Evolutionary conservation across 2,797 vertebrate species (phyloP), one percentile per base, ranked within the genome.

Genomic region (Gadopsis marmoratus): DNA sequence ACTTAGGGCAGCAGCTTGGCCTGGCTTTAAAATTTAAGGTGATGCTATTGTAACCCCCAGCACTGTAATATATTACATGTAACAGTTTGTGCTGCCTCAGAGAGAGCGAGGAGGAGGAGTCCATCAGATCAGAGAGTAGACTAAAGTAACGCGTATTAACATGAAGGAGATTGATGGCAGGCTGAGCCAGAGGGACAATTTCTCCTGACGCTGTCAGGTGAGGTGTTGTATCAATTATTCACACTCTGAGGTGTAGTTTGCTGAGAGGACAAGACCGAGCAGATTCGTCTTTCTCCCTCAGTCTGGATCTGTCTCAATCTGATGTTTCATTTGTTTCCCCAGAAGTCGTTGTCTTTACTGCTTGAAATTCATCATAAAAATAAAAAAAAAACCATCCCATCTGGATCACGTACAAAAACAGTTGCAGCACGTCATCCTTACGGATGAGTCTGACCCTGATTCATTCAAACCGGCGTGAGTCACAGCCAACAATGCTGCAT

Each of bases 321-420:
- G 69, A 62, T 75, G 62, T 79, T 87, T 82, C 72, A 85, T 90
- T 86, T 53, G 77, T 81, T 90, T 90, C 81, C 81, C 76, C 56
- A 74, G 76, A 88, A 76, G 76, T 61, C 33, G 47, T 73, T 29
- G 19, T 58, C 41, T 77, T 71, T 63, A 23, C 41, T n/a, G 26
- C 26, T 58, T 26, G 5, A 78, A 64, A 74, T 78, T 69, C 59
- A 70, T 84, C 68, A 82, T 71, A 19, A 51, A 35, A 59, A 55
- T 29, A 37, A 65, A 81, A 79, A 76, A 78, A 62, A 72, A 71
- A 68, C 69, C 53, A 69, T 76, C 45, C 41, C 8, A 56, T 60
- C 56, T 4, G 8, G 17, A 41, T 71, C 19, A 59, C 16, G 17
- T 23, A 65, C 61, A 74, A 19, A 68, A 64, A 45, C 26, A 61